Conservation (phyloP, 2,113 vertebrate genomes). For the Psittacara wagleri region DNA sequence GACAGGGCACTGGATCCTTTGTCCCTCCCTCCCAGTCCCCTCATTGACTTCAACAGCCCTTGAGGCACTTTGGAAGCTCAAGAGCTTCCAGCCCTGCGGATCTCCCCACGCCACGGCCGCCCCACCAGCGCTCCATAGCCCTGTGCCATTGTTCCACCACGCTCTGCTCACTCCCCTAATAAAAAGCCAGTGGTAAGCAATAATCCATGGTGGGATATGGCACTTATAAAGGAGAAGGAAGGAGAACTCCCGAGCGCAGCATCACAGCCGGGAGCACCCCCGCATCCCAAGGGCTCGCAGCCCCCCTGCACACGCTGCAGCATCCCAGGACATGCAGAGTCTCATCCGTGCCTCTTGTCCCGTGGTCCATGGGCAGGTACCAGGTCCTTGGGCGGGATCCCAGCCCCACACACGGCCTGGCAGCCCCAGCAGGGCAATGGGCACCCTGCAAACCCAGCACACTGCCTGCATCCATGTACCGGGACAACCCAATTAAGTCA, state of each 20-base stretch:
- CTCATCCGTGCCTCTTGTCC: accelerated
- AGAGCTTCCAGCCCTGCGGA: accelerated
- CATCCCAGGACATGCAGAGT: not conserved
- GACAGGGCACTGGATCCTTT: not conserved
- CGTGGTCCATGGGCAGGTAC: accelerated
- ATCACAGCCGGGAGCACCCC: not conserved
- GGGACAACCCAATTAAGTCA: slow-evolving; percentile 67
- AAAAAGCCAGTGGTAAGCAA: not conserved
- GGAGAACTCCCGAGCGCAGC: not conserved
- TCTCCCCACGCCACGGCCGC: accelerated
- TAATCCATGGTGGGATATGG: accelerated
- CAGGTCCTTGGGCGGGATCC: accelerated
- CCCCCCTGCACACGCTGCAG: not conserved
- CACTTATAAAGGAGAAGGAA: not conserved
- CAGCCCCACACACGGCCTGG: accelerated
- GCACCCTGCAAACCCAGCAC: accelerated
- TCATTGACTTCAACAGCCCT: not conserved
- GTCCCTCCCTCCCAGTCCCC: not conserved
- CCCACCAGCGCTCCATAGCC: accelerated
- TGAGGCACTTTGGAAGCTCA: not conserved
- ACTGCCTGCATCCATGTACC: not conserved
- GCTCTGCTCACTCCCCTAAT: not conserved
- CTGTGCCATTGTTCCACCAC: accelerated
- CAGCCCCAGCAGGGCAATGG: accelerated
- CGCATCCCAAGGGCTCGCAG: not conserved